Evolutionary conservation across 1,140 invertebrate species (phyloP).

Genomic region (Metopolophium dirhodum): DNA sequence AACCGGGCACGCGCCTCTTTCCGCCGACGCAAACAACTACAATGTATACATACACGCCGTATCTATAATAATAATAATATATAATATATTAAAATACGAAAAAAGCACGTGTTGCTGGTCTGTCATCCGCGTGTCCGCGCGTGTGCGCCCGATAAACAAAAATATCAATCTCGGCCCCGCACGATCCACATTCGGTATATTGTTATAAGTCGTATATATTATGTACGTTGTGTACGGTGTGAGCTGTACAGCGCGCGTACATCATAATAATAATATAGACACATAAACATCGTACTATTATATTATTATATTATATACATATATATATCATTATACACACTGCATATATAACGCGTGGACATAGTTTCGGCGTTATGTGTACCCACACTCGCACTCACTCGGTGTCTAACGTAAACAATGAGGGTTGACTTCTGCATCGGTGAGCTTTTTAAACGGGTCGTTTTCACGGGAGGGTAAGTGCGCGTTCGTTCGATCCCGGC

Average conservation of each 20-base stretch:
- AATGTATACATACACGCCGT: neutral
- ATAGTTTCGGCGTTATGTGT: neutral
- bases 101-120: constrained; percentile 40
- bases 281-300: neutral
- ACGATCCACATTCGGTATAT: neutral
- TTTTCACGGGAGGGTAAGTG: constrained; percentile 32
- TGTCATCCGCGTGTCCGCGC: neutral
- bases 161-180: constrained; percentile 20
- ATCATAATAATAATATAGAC: neutral
- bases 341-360: neutral
- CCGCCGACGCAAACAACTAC: constrained; percentile 51
- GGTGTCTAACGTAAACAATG: neutral
- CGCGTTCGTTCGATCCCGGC: neutral
- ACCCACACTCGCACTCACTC: neutral
- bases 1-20: constrained; percentile 39
- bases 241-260: neutral
- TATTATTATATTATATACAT: no score
- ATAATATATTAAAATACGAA: neutral
- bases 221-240: neutral
- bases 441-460: constrained; percentile 42
- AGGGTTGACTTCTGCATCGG: constrained; percentile 45
- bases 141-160: constrained; percentile 15
- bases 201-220: neutral
- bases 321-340: neutral
- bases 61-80: neutral